A percentile compares a stretch with the other conserved stretches of the same genome.
Evolutionary conservation across 92 coral and sea anemone genomes (phyloP).

Genomic region (Phenganax marumi): DNA sequence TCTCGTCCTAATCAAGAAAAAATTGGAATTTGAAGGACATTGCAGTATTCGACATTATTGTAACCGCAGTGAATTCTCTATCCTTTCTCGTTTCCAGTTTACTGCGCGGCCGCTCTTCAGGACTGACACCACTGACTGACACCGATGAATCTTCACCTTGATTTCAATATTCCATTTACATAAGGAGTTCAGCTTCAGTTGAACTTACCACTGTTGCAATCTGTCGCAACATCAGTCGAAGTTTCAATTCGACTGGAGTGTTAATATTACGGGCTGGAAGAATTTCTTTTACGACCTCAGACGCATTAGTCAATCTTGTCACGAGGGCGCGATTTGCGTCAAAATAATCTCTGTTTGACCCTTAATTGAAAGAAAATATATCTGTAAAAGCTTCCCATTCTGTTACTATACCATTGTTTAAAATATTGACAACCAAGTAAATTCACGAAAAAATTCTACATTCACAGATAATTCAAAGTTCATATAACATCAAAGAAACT

Average conservation of each 20-base stretch:
- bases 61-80: too few species aligned
- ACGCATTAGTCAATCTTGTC: constrained; percentile 47
- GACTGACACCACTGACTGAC: too few species aligned
- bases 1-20: neutral
- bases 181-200: too few species aligned
- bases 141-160: too few species aligned
- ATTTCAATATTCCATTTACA: neutral
- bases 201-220: constrained; percentile 67
- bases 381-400: too few species aligned
- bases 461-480: too few species aligned
- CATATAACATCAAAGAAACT: too few species aligned
- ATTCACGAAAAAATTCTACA: too few species aligned
- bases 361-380: neutral
- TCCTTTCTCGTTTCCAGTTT: neutral
- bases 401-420: neutral
- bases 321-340: constrained; percentile 52
- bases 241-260: constrained; percentile 50
- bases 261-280: constrained; percentile 48
- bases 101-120: neutral
- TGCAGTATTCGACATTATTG: neutral
- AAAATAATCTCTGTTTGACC: constrained; percentile 10
- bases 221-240: constrained; percentile 65
- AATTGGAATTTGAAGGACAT: neutral
- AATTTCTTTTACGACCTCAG: constrained; percentile 47
- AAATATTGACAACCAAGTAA: neutral